Conservation (phyloP, 2,113 vertebrate species). For the Nothoprocta pentlandii region DNA sequence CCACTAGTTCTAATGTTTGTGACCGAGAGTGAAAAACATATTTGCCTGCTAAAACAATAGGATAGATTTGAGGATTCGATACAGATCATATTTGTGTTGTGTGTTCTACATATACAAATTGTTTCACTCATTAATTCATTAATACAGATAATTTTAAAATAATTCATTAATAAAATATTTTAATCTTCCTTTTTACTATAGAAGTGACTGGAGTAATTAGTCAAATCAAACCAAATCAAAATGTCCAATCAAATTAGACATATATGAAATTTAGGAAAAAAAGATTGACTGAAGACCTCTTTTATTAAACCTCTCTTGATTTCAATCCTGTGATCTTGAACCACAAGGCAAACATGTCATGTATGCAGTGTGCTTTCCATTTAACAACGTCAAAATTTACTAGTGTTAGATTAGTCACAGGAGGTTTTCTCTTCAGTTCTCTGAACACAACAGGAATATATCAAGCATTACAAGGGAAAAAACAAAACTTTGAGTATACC, state of each 20-base stretch:
- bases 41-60: not conserved
- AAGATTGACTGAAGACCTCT: not conserved
- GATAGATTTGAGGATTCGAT: not conserved
- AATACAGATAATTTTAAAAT: not conserved
- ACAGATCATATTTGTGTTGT: not conserved
- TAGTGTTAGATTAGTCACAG: slow-evolving; percentile 19
- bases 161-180: not conserved
- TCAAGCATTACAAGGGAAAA: not conserved
- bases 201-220: not conserved
- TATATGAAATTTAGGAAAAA: not conserved
- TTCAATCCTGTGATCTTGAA: slow-evolving; percentile 15
- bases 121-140: not conserved
- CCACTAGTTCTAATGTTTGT: not conserved
- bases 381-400: not conserved
- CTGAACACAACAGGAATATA: not conserved
- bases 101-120: not conserved
- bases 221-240: not conserved
- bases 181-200: not conserved
- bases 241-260: not conserved
- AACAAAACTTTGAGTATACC: not conserved
- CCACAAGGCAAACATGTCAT: not conserved
- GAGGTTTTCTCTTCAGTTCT: not conserved
- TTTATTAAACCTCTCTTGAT: slow-evolving; percentile 20
- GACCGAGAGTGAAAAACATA: not conserved
- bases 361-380: not conserved